Evolutionary conservation across 2,888 invertebrate genomes (phyloP).

Genomic region (Drosophila buzzatii): DNA sequence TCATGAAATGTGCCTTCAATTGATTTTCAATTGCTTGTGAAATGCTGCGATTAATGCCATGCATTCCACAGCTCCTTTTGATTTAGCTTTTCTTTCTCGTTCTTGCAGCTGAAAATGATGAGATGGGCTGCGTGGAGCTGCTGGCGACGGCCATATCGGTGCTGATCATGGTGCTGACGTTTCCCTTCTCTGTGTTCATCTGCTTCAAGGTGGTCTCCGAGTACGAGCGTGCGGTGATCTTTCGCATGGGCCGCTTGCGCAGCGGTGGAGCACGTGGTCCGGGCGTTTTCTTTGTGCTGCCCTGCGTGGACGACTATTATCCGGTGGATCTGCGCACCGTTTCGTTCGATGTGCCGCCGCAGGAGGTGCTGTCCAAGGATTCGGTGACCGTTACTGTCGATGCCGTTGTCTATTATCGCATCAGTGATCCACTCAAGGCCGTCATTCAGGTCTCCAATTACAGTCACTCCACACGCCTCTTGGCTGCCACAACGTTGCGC

Average conservation of each 20-base stretch:
- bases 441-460: slow-evolving; percentile 91
- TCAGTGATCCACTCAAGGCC: slow-evolving; percentile 92
- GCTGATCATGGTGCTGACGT: slow-evolving; percentile 90
- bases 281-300: slow-evolving; percentile 96
- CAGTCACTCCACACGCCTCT: slow-evolving; percentile 92
- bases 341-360: slow-evolving; percentile 98
- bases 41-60: slow-evolving; percentile 23
- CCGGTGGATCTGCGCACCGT: slow-evolving; percentile 97
- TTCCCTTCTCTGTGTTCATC: slow-evolving; percentile 93
- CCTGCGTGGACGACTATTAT: slow-evolving; percentile 96
- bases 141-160: slow-evolving; percentile 91
- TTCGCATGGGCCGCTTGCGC: slow-evolving; percentile 92
- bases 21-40: slow-evolving; percentile 56
- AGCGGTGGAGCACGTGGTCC: slow-evolving; percentile 87
- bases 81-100: background rate
- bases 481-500: slow-evolving; percentile 93
- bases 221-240: slow-evolving; percentile 95
- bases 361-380: slow-evolving; percentile 97
- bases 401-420: slow-evolving; percentile 94
- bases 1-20: slow-evolving; percentile 33
- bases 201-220: slow-evolving; percentile 96
- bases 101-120: slow-evolving; percentile 87
- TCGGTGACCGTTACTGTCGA: slow-evolving; percentile 97
- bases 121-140: slow-evolving; percentile 90
- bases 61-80: background rate